A percentile compares a stretch with the other conserved stretches of the same genome.
Evolutionary conservation across 2,888 invertebrate genomes (phyloP).

Genomic region (Apomyelois bistriatella): DNA sequence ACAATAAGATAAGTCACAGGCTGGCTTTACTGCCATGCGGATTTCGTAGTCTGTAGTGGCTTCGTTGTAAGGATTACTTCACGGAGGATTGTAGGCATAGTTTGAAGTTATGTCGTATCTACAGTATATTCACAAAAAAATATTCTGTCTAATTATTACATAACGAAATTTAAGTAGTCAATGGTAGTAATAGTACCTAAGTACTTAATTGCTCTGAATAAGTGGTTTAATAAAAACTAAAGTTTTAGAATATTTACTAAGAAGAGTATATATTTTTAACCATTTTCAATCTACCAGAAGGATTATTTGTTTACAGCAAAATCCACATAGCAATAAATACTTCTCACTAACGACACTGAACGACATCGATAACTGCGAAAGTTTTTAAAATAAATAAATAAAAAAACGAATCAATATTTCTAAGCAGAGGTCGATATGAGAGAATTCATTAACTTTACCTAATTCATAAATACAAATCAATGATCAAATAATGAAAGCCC

Average conservation of each 20-base stretch:
- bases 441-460: neutral
- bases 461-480: conserved; percentile 9
- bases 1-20: conserved; percentile 20
- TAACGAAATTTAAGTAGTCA: no score
- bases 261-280: no score
- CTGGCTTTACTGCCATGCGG: conserved; percentile 9
- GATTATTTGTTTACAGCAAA: neutral
- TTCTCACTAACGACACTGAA: conserved; percentile 45
- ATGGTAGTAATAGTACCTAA: no score
- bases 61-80: conserved; percentile 5
- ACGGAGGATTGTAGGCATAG: conserved; percentile 21
- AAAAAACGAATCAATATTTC: neutral
- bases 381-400: conserved; percentile 18
- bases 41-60: conserved; percentile 6
- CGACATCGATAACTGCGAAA: conserved; percentile 39
- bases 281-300: neutral
- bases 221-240: no score
- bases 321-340: neutral
- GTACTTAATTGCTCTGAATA: no score
- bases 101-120: no score
- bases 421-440: neutral
- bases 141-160: no score
- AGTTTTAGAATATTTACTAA: no score
- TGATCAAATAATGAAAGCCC: conserved; percentile 8
- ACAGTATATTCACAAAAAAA: no score